Evolutionary conservation across 37 sponge, comb jelly and placozoan genomes (phyloP), one percentile per base, ranked within the genome.

Genomic region (Spongilla lacustris): DNA sequence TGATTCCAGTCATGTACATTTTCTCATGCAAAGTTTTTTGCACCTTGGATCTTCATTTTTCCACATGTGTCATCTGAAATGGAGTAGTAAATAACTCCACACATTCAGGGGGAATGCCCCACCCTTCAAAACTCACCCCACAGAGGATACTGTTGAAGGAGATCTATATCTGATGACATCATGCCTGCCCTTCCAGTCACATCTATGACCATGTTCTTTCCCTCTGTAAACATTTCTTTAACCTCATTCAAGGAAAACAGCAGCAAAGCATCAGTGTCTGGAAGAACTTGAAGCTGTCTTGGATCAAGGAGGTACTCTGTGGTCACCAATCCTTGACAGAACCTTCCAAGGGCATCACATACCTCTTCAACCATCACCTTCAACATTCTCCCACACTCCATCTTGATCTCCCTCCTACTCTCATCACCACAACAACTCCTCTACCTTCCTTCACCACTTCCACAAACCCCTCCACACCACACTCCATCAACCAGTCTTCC

Each of bases 401-500:
- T 31, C 23, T 41, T 81, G 22, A 10, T 10, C 14, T 81, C 76
- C 28, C 74, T 24, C n/a, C n/a, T 12, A 81, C 82, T 73, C 23
- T 37, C 35, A 78, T 81, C 28, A 73, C 49, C 38, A 87, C 74
- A 4, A 74, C 88, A 6, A 87, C 30, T 37, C 84, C 84, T 73
- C 25, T 83, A 29, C 38, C 30, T 13, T 35, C 82, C 26, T 74
- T 73, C n/a, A 69, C 58, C 36, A 87, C 36, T 34, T 87, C 88
- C n/a, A 87, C 82, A 29, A 49, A 25, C 12, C 75, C 73, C 33
- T 81, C 88, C 34, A 79, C 81, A 23, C 88, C 88, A 34, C 74
- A 34, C 66, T 75, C 73, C 66, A 50, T 81, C 23, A 58, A n/a
- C 88, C 88, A 87, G 46, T 81, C 68, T 80, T 87, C 88, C 88